Evolutionary conservation across 2,888 invertebrate genomes (phyloP), one percentile per base, ranked within the genome.

Genomic region (Ctenicera cuprea): DNA sequence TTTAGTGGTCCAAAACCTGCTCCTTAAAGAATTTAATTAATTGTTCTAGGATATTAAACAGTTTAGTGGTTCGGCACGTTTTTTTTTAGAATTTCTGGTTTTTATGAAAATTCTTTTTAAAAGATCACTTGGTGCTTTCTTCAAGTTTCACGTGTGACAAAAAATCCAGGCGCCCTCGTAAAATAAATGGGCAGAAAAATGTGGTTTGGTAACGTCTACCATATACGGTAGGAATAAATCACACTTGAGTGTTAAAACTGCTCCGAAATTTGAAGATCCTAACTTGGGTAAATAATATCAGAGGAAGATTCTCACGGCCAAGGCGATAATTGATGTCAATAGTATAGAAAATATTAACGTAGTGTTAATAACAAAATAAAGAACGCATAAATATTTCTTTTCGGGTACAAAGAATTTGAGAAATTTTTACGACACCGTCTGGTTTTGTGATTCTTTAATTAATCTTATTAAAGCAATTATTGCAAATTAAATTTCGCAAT

Each of bases 191-290:
- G 11, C 48, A 48, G 26, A 20, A 48, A 48, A 48, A 48, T 22
- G 50, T 12, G 11, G 30, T 54, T 30, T 18, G 20, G 30, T 8
- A 50, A 11, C 16, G 3, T 37, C 37, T 37, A 20, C 73, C 73
- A 59, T 73, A 65, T 73, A 81, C 82, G 81, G 81, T 80, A 81
- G 78, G 78, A 81, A 82, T 82, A 82, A 82, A 81, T 84, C 84
- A 81, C 84, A 84, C 82, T 45, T 80, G 80, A 71, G 82, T 83
- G 84, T 83, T 83, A 84, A 84, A 83, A 83, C 78, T 80, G 76
- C 81, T 76, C 79, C 79, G 76, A 81, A 82, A 82, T 80, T 81
- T 80, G 73, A 78, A 80, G 78, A 78, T 80, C 73, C 78, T 79
- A 78, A 76, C 74, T 71, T 79, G 76, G 80, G 79, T 78, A 81